Base-by-base conservation (phyloP, 2,113 vertebrate species). In the Vicugna pacos region DNA sequence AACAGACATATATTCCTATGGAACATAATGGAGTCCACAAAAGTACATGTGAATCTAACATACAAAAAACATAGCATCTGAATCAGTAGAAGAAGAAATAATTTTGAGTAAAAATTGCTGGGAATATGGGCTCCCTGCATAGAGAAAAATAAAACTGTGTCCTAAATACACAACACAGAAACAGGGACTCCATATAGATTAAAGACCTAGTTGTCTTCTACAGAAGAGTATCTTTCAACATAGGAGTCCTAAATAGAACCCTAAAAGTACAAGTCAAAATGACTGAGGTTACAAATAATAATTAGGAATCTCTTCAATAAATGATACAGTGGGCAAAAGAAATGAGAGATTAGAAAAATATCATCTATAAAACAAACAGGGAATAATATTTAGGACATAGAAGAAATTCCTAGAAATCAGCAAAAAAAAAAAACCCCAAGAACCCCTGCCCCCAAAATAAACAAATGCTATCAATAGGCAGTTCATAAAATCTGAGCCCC, bases 381-480 rank as follows among this genome's bases (percentile, higher is more conserved):
- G 5, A n/a, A 72, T 67, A 32, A 58, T 85, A 85, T 67, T 85
- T 62, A 69, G 15, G 48, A 81, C 28, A 60, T 9, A 85, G 38
- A 89, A 87, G 46, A 86, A 89, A 92, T 38, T 69, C 7, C 19
- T 50, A 67, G 9, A 92, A 52, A 81, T 95, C 56, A 89, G 60
- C 17, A 96, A 42, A 32, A 46, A 64, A 56, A 82, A 8, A 50
- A 42, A 42, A 42, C 4, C 38, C 38, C 9, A 77, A 79, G 22
- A 77, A 32, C 9, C 28, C 6, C 52, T n/a, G 73, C 38, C 32
- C 82, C 24, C 84, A 72, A 79, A 82, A 62, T 17, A 88, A 17
- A 35, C 4, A 93, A 87, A 82, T 91, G 15, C 26, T 79, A 32
- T 72, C 24, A 56, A 30, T 77, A 64, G 26, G 35, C 13, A 32